Conservation (phyloP, 2,113 vertebrate genomes). For the Speoplatyrhinus poulsoni region DNA sequence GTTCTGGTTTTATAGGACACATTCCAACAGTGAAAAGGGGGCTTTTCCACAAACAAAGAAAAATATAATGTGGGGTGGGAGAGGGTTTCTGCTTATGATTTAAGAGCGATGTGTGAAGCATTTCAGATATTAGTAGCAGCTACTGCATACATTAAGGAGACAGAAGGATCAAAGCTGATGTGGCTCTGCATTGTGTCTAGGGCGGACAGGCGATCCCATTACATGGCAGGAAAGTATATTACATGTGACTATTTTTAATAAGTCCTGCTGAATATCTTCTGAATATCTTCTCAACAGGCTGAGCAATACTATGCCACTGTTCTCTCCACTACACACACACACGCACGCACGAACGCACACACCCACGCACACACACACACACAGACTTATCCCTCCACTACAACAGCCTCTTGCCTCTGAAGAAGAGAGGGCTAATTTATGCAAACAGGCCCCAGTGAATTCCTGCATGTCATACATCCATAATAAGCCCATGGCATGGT, state of each 20-base stretch:
- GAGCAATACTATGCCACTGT: conserved; percentile 35
- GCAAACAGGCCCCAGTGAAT: conserved; percentile 59
- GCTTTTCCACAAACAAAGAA: conserved; percentile 34
- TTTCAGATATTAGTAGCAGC: conserved; percentile 87
- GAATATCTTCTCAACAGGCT: conserved; percentile 41
- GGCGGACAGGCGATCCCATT: conserved; percentile 80
- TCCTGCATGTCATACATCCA: conserved; percentile 72
- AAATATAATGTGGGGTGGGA: not conserved
- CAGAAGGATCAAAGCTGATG: conserved; percentile 88
- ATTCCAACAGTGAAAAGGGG: too few species aligned
- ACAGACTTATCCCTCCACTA: conserved; percentile 16
- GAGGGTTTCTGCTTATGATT: conserved; percentile 77
- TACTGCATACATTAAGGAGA: conserved; percentile 85
- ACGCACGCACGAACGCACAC: too few species aligned
- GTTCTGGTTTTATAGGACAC: too few species aligned
- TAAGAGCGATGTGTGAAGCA: conserved; percentile 84
- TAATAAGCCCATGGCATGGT: conserved; percentile 57
- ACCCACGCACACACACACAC: not conserved
- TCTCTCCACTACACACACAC: conserved; percentile 3
- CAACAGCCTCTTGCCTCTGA: conserved; percentile 44
- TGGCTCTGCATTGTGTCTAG: conserved; percentile 74
- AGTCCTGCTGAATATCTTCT: conserved; percentile 51
- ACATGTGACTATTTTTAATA: conserved; percentile 50
- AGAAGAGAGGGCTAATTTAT: conserved; percentile 67
- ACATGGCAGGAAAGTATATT: conserved; percentile 85